These are phyloP conservation scores for Camponotus pennsylvanicus DNA, from an alignment of 1,140 invertebrate species.

Conservation along the genomic window DNA sequence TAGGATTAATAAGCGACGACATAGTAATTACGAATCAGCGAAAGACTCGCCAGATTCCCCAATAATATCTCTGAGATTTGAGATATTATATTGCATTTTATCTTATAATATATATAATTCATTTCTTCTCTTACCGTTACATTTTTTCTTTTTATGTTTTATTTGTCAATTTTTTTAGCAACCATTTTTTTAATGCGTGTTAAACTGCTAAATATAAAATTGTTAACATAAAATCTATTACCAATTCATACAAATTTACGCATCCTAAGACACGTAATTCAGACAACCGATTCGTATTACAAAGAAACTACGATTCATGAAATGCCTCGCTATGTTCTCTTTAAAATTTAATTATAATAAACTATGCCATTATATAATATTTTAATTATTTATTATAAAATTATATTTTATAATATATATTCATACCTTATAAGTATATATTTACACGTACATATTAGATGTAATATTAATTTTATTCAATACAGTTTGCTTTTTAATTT, in stretches of 20 bases:
- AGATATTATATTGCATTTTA: constrained; percentile 2
- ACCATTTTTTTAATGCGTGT: not conserved
- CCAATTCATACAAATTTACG: not conserved
- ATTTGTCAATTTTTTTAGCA: constrained; percentile 6
- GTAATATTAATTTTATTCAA: not conserved
- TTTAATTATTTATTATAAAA: not conserved
- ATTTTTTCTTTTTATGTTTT: not conserved
- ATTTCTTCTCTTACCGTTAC: not conserved
- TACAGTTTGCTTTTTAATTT: not conserved
- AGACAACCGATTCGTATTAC: not conserved
- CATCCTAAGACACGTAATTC: not conserved
- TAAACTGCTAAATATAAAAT: not conserved
- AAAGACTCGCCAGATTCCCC: not conserved
- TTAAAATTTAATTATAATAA: not conserved
- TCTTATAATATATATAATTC: not conserved
- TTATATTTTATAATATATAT: constrained; percentile 10
- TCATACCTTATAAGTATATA: not conserved
- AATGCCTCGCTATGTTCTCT: not conserved
- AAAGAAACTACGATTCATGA: not conserved
- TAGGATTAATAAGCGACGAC: constrained; percentile 10
- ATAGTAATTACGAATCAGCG: constrained; percentile 1
- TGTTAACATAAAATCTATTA: not conserved
- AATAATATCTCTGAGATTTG: not conserved
- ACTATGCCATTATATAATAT: not conserved
- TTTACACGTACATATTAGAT: not conserved